Evolutionary conservation across 2,888 invertebrate species (phyloP), one percentile per base, ranked within the genome.

Genomic region (Amblyteles armatorius): DNA sequence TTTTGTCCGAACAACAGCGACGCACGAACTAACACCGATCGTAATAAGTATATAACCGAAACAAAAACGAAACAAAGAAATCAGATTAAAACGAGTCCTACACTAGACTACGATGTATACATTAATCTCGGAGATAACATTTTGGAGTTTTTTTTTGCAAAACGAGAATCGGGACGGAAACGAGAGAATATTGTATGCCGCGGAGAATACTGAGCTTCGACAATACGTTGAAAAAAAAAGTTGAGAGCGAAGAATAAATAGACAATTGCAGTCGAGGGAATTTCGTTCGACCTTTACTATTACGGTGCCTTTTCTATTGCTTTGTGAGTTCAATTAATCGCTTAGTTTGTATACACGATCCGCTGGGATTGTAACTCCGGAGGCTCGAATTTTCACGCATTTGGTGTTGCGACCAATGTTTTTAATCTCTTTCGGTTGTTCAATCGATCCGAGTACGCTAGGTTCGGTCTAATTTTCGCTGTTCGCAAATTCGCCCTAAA

Each of bases 141-240:
- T 63, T 67, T 72, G 33, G 50, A 73, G 19, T 68, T 57, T 57
- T 79, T 79, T 83, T 67, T 72, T 55, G 63, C 63, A 74, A 79
- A 36, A 83, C 29, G 71, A 80, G 65, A 63, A 52, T 63, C 69
- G 57, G 26, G n/a, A 67, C 26, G 50, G 63, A 60, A 60, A 68
- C 60, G 69, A 60, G 57, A 57, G 73, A 44, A 29, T 16, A 74
- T 13, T n/a, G 60, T 74, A n/a, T 60, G 65, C 57, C 80, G 83
- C 67, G 83, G 83, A 84, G 83, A 84, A 67, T 77, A 72, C 48
- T 50, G 44, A 71, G 83, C 83, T 83, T 83, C 76, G 79, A 76
- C 55, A n/a, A 74, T 44, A 40, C 73, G 60, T 29, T 48, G 57
- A 73, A 22, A 40, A 73, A 44, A 72, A 60, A 44, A 55, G 36